phyloP scores from a whole-genome alignment of 2,113 vertebrate genomes.

The Gymnocephalus cernua region DNA sequence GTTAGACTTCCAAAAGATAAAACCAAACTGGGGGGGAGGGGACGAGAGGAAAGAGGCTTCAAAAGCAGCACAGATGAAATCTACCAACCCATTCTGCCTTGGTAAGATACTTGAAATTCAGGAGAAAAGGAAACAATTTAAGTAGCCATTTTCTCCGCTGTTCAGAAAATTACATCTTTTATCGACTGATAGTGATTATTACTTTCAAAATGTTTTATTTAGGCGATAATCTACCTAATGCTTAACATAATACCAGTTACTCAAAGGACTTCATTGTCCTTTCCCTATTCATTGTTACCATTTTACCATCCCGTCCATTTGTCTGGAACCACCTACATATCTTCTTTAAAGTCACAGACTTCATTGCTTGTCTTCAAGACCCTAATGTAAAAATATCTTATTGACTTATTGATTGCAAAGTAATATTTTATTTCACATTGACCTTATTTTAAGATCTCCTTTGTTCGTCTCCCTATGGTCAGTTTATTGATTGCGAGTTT shows the following conservation, averaged over 20 bases:
- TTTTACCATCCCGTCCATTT: neutral
- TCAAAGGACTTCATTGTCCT: neutral
- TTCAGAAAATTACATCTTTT: neutral
- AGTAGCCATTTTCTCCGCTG: neutral
- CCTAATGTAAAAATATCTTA: neutral
- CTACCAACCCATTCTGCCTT: slow-evolving; percentile 33
- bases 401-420: neutral
- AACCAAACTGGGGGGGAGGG: slow-evolving; percentile 62
- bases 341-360: neutral
- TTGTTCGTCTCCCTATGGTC: neutral
- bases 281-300: neutral
- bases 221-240: neutral
- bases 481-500: neutral
- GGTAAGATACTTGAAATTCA: slow-evolving; percentile 34
- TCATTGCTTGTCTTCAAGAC: neutral
- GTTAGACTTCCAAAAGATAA: slow-evolving; percentile 61
- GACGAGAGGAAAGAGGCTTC: slow-evolving; percentile 52
- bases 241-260: neutral
- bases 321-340: neutral
- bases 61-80: slow-evolving; percentile 51
- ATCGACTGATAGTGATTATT: neutral
- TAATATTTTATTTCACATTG: neutral
- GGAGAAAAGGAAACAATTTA: slow-evolving; percentile 21
- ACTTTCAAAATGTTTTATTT: neutral
- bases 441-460: neutral